Conservation (phyloP, 2,113 vertebrate species). For the Embiotoca jacksoni region DNA sequence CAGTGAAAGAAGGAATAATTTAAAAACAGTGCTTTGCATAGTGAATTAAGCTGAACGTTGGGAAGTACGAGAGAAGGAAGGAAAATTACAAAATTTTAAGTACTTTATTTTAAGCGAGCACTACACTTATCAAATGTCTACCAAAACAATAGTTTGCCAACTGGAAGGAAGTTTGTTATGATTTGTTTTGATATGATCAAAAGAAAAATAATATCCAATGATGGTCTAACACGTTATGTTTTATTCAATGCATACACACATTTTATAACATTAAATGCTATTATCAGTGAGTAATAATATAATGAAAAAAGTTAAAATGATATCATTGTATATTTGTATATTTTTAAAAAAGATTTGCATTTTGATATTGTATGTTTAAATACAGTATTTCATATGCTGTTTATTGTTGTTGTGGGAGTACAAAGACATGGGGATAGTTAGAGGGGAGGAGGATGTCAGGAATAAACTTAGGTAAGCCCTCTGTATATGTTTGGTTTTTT, state of each 20-base stretch:
- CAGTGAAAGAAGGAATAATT: background rate
- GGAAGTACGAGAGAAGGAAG: background rate
- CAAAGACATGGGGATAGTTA: constrained; percentile 10
- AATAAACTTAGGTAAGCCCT: constrained; percentile 51
- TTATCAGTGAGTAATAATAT: too few species aligned
- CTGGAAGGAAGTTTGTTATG: background rate
- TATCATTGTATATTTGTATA: too few species aligned
- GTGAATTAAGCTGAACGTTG: background rate
- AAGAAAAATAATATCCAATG: too few species aligned
- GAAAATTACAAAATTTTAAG: background rate
- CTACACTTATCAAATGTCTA: too few species aligned
- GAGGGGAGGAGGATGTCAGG: constrained; percentile 11
- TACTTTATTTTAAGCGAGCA: too few species aligned
- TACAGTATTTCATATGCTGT: background rate
- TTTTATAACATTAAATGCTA: too few species aligned
- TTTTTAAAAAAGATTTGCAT: background rate
- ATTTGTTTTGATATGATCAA: too few species aligned
- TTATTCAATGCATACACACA: too few species aligned
- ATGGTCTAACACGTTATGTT: too few species aligned
- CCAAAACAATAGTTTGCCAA: background rate
- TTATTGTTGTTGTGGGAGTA: background rate
- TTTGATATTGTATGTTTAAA: constrained; percentile 1
- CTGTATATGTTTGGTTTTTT: constrained; percentile 11
- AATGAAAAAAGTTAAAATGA: too few species aligned
- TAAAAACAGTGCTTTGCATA: constrained; percentile 3